A percentile compares a stretch with the other conserved stretches of the same genome.
phyloP scores from a whole-genome alignment of 2,113 vertebrate species.

The Eolophus roseicapilla region DNA sequence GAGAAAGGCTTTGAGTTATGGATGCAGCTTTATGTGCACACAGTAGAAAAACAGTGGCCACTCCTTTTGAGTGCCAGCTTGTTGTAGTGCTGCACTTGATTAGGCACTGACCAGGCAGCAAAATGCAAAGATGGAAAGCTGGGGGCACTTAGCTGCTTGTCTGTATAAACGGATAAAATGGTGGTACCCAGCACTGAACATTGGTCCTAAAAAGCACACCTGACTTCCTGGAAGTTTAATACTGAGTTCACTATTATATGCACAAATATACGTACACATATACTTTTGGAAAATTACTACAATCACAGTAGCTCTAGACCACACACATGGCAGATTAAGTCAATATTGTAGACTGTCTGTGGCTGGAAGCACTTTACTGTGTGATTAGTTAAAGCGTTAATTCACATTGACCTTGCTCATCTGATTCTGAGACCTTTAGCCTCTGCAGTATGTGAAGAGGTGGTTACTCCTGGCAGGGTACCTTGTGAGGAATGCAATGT shows the following conservation, averaged over 20 bases:
- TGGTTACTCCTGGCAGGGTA: neutral
- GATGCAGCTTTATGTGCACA: neutral
- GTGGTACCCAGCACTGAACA: neutral
- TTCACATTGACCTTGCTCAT: conserved; percentile 61
- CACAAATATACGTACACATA: neutral
- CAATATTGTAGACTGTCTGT: neutral
- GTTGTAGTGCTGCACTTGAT: neutral
- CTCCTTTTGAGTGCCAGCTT: neutral
- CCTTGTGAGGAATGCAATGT: neutral
- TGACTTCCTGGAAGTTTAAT: neutral
- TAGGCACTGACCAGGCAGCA: neutral
- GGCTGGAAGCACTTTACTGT: conserved; percentile 57
- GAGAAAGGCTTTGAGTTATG: neutral
- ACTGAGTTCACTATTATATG: neutral
- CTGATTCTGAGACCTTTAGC: conserved; percentile 51
- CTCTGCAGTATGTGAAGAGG: neutral
- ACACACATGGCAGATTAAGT: neutral
- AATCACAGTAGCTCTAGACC: neutral
- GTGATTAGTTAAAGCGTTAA: conserved; percentile 52
- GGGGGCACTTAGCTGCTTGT: neutral
- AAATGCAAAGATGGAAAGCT: neutral
- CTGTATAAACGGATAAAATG: neutral
- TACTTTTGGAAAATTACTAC: neutral
- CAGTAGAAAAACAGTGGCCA: neutral
- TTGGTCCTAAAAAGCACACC: neutral